Percentiles rank a stretch among this genome's conserved stretches.
These are phyloP conservation scores for Ctenochaetus hawaiiensis DNA, from an alignment of 2,797 vertebrate genomes.

Conservation along the genomic window DNA sequence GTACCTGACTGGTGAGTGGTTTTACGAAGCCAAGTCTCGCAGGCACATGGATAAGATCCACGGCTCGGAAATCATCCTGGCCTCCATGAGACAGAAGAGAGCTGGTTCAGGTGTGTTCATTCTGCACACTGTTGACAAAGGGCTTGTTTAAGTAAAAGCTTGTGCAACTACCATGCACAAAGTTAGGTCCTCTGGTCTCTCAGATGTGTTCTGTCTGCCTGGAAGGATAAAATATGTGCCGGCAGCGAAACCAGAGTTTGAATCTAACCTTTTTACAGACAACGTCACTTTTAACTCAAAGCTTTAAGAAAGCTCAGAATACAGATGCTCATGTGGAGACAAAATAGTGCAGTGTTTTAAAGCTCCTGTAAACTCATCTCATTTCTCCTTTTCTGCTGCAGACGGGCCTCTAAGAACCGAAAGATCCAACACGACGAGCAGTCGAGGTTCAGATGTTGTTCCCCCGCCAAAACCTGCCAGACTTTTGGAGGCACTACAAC, in stretches of 20 bases:
- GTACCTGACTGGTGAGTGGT: conserved; percentile 97
- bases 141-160: neutral
- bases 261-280: neutral
- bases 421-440: conserved; percentile 44
- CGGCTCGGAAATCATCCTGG: conserved; percentile 94
- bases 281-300: neutral
- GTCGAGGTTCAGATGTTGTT: conserved; percentile 40
- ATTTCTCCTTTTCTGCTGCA: conserved; percentile 35
- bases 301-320: neutral
- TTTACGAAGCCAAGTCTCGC: conserved; percentile 94
- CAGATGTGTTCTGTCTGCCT: neutral
- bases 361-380: neutral
- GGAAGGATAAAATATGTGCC: neutral
- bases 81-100: conserved; percentile 91
- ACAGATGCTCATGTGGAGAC: neutral
- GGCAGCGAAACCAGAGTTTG: neutral
- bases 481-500: conserved; percentile 53
- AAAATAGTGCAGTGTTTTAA: neutral
- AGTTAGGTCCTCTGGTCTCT: neutral
- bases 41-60: conserved; percentile 95
- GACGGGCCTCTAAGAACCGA: conserved; percentile 67
- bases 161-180: neutral
- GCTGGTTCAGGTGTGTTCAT: conserved; percentile 82
- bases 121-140: conserved; percentile 7
- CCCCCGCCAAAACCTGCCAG: conserved; percentile 74